A percentile compares a stretch with the other conserved stretches of the same genome.
These are phyloP conservation scores for Trichomalopsis sarcophagae DNA, from an alignment of 1,140 invertebrate genomes.

Conservation along the genomic window DNA sequence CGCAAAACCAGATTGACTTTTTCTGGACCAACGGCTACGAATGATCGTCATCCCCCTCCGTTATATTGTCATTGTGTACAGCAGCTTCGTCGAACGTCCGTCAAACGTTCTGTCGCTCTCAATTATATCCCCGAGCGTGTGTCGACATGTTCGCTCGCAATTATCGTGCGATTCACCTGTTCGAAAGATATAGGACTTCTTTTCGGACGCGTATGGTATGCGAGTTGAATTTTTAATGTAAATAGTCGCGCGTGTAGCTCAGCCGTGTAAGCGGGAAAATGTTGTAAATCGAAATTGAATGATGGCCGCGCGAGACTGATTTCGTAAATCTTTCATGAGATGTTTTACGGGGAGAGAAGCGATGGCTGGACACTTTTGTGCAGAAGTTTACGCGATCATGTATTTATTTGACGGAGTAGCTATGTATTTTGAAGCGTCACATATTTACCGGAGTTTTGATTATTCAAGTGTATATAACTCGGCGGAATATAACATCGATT, in stretches of 20 bases:
- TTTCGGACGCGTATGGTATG: neutral
- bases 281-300: neutral
- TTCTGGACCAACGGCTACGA: conserved; percentile 9
- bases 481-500: neutral
- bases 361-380: too few relatives aligned
- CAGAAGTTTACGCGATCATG: too few relatives aligned
- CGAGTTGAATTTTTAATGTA: conserved; percentile 26
- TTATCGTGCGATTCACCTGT: conserved; percentile 27
- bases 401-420: too few relatives aligned
- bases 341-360: neutral
- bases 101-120: conserved; percentile 32
- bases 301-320: neutral
- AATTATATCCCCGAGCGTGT: conserved; percentile 17
- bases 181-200: neutral
- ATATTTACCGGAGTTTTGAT: too few relatives aligned
- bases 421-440: too few relatives aligned
- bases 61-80: neutral
- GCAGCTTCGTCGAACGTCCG: neutral
- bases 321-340: neutral
- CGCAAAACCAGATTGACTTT: conserved; percentile 30
- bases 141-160: neutral
- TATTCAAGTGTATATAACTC: too few relatives aligned
- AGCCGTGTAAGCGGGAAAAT: neutral
- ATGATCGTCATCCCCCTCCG: conserved; percentile 8
- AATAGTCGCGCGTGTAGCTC: neutral